Conservation (phyloP, 2,797 vertebrate genomes). For the Malacoctenus gilli region DNA sequence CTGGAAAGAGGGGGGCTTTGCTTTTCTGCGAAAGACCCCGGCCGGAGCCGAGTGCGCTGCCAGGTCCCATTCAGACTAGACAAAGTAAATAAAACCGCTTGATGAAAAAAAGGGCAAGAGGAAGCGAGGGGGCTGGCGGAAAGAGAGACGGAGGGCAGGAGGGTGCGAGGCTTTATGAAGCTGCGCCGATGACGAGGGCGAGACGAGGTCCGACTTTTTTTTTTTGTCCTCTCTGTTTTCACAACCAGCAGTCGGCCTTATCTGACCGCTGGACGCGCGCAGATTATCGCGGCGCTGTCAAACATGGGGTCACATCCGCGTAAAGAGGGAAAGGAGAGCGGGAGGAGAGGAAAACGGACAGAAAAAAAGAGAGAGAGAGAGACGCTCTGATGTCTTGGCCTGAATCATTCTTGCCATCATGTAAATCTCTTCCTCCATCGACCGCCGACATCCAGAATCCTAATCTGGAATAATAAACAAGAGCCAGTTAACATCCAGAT, state of each 20-base stretch:
- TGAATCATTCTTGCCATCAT: conserved; percentile 38
- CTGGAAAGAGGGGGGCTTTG: conserved; percentile 51
- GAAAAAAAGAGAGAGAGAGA: conserved; percentile 1
- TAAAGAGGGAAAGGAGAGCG: neutral
- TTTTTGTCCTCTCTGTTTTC: conserved; percentile 63
- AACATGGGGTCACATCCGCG: conserved; percentile 41
- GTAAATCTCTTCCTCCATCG: conserved; percentile 25
- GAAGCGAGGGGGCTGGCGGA: conserved; percentile 37
- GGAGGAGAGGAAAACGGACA: conserved; percentile 6
- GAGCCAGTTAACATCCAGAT: conserved; percentile 21
- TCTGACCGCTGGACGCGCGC: conserved; percentile 50
- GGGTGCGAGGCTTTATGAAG: conserved; percentile 11
- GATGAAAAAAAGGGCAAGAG: conserved; percentile 61
- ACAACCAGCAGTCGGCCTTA: conserved; percentile 47
- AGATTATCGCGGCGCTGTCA: conserved; percentile 52
- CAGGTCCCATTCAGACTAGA: conserved; percentile 71
- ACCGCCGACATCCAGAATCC: conserved; percentile 15
- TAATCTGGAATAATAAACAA: conserved; percentile 56
- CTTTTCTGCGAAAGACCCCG: conserved; percentile 48
- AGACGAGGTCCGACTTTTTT: conserved; percentile 16
- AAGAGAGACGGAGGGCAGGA: conserved; percentile 7
- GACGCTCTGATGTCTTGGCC: too few relatives aligned
- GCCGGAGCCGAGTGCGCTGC: conserved; percentile 55
- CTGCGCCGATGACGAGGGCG: conserved; percentile 22
- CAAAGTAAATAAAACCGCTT: conserved; percentile 71